phyloP scores from a whole-genome alignment of 1,140 invertebrate genomes.

The Rhyacophila brunnea region DNA sequence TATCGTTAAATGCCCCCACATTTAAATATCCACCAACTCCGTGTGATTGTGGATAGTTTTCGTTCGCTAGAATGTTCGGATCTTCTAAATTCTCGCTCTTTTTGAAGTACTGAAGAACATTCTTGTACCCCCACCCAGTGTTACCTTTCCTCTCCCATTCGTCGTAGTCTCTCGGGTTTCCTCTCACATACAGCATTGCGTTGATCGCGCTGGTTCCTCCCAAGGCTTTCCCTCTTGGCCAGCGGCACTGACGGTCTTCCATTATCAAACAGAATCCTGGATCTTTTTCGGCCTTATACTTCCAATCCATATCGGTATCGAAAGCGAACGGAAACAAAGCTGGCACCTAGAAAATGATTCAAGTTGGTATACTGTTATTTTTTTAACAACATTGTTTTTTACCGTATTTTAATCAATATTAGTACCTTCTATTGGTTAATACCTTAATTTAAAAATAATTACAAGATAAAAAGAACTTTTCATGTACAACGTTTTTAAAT shows the following conservation, averaged over 20 bases:
- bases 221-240: conserved; percentile 46
- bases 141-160: conserved; percentile 58
- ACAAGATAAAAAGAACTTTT: too few relatives aligned
- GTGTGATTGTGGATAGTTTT: conserved; percentile 8
- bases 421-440: too few relatives aligned
- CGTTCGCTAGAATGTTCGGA: neutral
- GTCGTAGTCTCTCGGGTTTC: conserved; percentile 59
- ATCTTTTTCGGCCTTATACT: conserved; percentile 54
- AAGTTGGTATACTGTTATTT: too few relatives aligned
- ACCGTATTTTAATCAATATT: too few relatives aligned
- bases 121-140: conserved; percentile 57
- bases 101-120: conserved; percentile 53
- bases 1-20: conserved; percentile 6
- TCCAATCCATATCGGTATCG: conserved; percentile 53
- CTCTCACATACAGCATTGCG: conserved; percentile 61
- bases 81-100: conserved; percentile 42
- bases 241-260: conserved; percentile 39
- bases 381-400: too few relatives aligned
- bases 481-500: too few relatives aligned
- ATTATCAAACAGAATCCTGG: conserved; percentile 42
- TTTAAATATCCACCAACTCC: neutral
- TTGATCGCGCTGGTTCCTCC: conserved; percentile 61
- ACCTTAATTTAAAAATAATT: too few relatives aligned
- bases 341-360: too few relatives aligned
- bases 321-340: neutral